Conservation (phyloP, 2,113 vertebrate species). For the Aptenodytes patagonicus region DNA sequence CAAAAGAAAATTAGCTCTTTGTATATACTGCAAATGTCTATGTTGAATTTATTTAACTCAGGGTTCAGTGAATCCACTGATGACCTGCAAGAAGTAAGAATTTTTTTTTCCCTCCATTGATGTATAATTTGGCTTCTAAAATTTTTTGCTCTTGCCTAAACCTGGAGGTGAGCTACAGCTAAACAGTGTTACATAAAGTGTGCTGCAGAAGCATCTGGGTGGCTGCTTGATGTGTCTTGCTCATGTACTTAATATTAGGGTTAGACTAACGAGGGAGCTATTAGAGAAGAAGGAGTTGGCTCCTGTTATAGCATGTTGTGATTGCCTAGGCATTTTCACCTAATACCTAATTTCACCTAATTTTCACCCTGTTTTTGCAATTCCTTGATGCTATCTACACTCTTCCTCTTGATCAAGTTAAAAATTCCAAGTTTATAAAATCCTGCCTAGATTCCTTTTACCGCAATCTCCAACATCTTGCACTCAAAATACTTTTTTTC, state of each 20-base stretch:
- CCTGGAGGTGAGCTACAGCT: not conserved
- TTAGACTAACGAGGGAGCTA: not conserved
- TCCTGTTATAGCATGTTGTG: not conserved
- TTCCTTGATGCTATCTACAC: not conserved
- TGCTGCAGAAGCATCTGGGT: not conserved
- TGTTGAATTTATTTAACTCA: not conserved
- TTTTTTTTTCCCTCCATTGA: fast-evolving
- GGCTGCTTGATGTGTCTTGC: not conserved
- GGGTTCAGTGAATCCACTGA: not conserved
- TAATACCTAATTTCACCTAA: not conserved
- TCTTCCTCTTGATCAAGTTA: not conserved
- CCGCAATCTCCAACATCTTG: not conserved
- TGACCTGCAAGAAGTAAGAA: not conserved
- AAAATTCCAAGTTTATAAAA: not conserved
- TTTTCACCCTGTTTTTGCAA: not conserved
- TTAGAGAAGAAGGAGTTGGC: not conserved
- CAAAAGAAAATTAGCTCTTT: not conserved
- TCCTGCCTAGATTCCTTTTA: not conserved
- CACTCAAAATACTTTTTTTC: not conserved
- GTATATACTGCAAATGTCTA: not conserved
- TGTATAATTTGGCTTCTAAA: not conserved
- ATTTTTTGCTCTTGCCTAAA: not conserved
- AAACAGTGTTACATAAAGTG: not conserved
- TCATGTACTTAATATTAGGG: not conserved
- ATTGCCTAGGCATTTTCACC: not conserved